phyloP scores from a whole-genome alignment of 2,888 invertebrate species.

The Halictus ligatus region DNA sequence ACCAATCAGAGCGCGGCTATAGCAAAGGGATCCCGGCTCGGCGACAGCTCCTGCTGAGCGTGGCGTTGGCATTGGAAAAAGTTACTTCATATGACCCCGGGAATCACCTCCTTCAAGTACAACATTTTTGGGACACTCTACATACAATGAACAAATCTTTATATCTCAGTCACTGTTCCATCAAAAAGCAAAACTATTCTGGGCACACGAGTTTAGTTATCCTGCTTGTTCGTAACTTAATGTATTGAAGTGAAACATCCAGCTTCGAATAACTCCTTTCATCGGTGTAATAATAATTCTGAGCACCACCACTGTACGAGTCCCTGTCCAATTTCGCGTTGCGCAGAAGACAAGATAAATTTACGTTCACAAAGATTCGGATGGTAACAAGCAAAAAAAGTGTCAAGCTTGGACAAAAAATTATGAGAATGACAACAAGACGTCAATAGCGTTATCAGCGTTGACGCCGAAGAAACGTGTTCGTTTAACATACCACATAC shows the following conservation, averaged over 20 bases:
- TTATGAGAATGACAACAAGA: slow-evolving; percentile 4
- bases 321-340: neutral
- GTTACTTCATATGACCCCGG: too few relatives aligned
- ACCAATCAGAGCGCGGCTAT: too few relatives aligned
- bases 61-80: too few relatives aligned
- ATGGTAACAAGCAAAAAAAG: neutral
- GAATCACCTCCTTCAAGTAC: too few relatives aligned
- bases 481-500: neutral
- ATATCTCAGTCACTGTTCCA: neutral
- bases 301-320: too few relatives aligned
- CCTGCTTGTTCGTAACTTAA: neutral
- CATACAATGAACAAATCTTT: too few relatives aligned
- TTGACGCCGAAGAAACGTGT: slow-evolving; percentile 2
- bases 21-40: too few relatives aligned
- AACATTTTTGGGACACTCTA: too few relatives aligned
- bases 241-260: neutral
- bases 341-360: neutral
- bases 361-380: neutral
- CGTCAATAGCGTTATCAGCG: slow-evolving; percentile 21
- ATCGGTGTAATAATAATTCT: neutral
- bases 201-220: too few relatives aligned
- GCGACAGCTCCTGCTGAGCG: too few relatives aligned
- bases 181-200: neutral
- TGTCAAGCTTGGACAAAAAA: slow-evolving; percentile 7
- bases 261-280: neutral